Evolutionary conservation across 1,140 invertebrate species (phyloP).

Genomic region (Myzus persicae): DNA sequence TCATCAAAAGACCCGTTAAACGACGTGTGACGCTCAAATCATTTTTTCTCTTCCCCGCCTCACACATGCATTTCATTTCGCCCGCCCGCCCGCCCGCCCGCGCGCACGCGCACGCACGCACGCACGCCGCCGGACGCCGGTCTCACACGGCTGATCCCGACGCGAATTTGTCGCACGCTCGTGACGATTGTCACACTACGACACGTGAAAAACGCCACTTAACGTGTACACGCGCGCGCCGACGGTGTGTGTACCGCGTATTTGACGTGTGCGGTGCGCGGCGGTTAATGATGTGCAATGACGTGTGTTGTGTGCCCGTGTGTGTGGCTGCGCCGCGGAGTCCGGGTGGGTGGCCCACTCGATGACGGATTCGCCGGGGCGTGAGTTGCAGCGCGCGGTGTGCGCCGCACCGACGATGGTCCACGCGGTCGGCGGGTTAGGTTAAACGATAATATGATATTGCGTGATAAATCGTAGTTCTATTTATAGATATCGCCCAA

Average conservation of each 20-base stretch:
- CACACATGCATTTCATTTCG: background rate
- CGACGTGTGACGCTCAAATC: slow-evolving; percentile 51
- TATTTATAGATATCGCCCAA: background rate
- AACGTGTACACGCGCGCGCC: background rate
- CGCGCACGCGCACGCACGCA: background rate
- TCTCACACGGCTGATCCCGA: background rate
- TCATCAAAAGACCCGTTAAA: slow-evolving; percentile 58
- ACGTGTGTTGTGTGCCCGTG: background rate
- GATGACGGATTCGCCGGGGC: background rate
- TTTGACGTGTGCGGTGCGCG: background rate
- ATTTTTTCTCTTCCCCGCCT: background rate
- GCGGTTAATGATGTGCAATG: slow-evolving; percentile 26
- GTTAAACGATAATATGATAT: background rate
- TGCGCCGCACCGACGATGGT: no score
- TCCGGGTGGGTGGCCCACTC: background rate
- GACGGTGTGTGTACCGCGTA: no score
- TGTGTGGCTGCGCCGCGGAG: background rate
- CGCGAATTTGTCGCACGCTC: slow-evolving; percentile 46
- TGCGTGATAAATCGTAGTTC: background rate
- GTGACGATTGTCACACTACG: slow-evolving; percentile 40
- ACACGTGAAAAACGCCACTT: slow-evolving; percentile 50
- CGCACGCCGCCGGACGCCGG: background rate
- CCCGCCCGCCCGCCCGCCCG: background rate
- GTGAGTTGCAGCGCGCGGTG: background rate
- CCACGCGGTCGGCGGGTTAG: background rate